These are phyloP conservation scores for Agrotis segetum DNA, from an alignment of 2,888 invertebrate species.

Conservation along the genomic window DNA sequence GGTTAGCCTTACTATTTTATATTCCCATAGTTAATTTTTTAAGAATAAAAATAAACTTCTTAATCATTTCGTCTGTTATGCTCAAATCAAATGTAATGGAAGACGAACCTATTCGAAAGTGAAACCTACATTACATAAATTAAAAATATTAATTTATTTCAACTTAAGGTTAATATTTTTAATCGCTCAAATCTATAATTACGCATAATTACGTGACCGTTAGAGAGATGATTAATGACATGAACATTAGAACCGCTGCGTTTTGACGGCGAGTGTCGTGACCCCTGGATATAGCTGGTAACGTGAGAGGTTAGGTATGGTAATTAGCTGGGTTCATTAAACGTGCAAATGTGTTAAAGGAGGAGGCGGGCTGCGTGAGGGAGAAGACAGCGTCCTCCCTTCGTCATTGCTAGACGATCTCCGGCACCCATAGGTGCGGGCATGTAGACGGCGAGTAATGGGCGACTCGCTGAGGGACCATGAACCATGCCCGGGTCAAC, in stretches of 20 bases:
- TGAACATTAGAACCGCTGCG: neutral
- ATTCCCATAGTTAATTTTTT: too few relatives aligned
- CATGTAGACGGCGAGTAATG: too few relatives aligned
- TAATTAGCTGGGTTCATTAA: constrained; percentile 8
- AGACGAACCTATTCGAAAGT: constrained; percentile 12
- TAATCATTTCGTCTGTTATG: too few relatives aligned
- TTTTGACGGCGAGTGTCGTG: constrained; percentile 37
- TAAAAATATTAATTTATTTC: constrained; percentile 23
- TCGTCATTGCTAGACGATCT: too few relatives aligned
- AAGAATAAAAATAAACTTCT: too few relatives aligned
- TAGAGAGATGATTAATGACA: constrained; percentile 45
- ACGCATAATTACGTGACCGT: constrained; percentile 45
- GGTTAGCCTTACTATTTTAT: too few relatives aligned
- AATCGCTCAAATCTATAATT: constrained; percentile 47
- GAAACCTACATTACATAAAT: constrained; percentile 3
- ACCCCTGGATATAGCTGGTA: constrained; percentile 20
- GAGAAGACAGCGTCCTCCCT: too few relatives aligned
- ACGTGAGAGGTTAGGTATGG: constrained; percentile 18
- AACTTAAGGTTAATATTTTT: constrained; percentile 29
- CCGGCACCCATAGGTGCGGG: too few relatives aligned
- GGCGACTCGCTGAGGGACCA: too few relatives aligned
- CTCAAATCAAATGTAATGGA: too few relatives aligned
- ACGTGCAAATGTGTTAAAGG: neutral
- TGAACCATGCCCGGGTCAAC: too few relatives aligned
- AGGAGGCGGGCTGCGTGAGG: too few relatives aligned